A percentile compares a stretch with the other conserved stretches of the same genome.
Conservation (phyloP, 2,113 vertebrate species). For the Scomber japonicus region DNA sequence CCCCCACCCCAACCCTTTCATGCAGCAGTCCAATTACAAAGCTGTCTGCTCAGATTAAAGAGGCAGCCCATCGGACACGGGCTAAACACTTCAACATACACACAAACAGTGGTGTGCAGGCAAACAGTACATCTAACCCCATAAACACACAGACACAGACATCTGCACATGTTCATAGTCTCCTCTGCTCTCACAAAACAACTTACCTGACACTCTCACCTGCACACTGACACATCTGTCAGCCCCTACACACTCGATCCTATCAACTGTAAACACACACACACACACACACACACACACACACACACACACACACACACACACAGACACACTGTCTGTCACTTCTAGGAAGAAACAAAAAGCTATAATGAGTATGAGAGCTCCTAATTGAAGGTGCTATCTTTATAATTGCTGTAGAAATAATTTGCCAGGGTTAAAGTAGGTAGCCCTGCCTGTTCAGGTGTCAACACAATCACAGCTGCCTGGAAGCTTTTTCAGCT, state of each 20-base stretch:
- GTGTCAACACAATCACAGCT: slow-evolving; percentile 29
- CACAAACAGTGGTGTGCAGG: slow-evolving; percentile 15
- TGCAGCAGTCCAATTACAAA: slow-evolving; percentile 74
- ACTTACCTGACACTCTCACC: slow-evolving; percentile 27
- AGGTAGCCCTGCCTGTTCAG: slow-evolving; percentile 18
- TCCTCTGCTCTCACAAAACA: slow-evolving; percentile 33
- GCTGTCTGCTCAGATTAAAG: slow-evolving; percentile 77
- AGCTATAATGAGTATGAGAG: slow-evolving; percentile 67
- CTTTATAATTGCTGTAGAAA: slow-evolving; percentile 71
- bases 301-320: slow-evolving; percentile 8
- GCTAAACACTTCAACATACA: slow-evolving; percentile 55
- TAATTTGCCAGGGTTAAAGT: slow-evolving; percentile 62
- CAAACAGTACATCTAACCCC: slow-evolving; percentile 48
- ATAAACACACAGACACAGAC: slow-evolving; percentile 15
- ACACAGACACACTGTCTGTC: slow-evolving; percentile 51
- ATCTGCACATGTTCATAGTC: slow-evolving; percentile 18
- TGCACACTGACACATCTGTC: slow-evolving; percentile 40
- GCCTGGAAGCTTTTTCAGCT: slow-evolving; percentile 21
- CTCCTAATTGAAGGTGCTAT: slow-evolving; percentile 72
- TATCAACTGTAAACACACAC: slow-evolving; percentile 2
- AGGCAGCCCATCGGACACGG: slow-evolving; percentile 66
- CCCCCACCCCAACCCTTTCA: slow-evolving; percentile 8
- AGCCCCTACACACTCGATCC: slow-evolving; percentile 45
- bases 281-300: slow-evolving; percentile 7
- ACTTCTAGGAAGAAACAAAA: slow-evolving; percentile 52